Percentiles rank a stretch among this genome's conserved stretches.
Conservation (phyloP, 2,888 invertebrate species). For the Ceramica pisi region DNA sequence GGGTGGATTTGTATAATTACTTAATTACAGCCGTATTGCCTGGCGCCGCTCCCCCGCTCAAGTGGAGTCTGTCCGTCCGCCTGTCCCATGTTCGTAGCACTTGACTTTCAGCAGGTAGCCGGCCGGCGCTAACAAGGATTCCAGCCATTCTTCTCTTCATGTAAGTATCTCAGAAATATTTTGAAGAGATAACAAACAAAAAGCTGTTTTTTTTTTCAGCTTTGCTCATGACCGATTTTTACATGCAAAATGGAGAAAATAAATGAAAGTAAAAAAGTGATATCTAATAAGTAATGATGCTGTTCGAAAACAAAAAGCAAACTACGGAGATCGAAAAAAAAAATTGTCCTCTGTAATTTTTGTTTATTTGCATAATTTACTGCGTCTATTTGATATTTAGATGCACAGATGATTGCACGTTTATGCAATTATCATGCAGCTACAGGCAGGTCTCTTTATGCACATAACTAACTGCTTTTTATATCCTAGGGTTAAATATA, state of each 20-base stretch:
- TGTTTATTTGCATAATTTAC: background rate
- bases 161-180: conserved; percentile 5
- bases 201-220: too few species aligned
- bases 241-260: too few species aligned
- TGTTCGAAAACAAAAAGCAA: background rate
- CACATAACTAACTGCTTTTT: too few species aligned
- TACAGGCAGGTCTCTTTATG: too few species aligned
- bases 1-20: conserved; percentile 51
- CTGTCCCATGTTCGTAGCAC: conserved; percentile 64
- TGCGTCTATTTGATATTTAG: too few species aligned
- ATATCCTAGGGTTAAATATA: too few species aligned
- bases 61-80: conserved; percentile 61
- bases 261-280: too few species aligned
- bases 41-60: conserved; percentile 64
- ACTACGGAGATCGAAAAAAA: background rate
- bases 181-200: background rate
- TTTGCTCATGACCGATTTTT: too few species aligned
- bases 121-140: conserved; percentile 59
- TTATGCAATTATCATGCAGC: too few species aligned
- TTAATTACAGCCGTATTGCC: conserved; percentile 44
- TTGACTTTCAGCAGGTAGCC: conserved; percentile 68
- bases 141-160: conserved; percentile 23
- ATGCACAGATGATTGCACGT: too few species aligned
- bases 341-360: background rate
- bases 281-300: too few species aligned